Evolutionary conservation across 2,797 vertebrate species (phyloP).

Genomic region (Sebastolobus altivelis): DNA sequence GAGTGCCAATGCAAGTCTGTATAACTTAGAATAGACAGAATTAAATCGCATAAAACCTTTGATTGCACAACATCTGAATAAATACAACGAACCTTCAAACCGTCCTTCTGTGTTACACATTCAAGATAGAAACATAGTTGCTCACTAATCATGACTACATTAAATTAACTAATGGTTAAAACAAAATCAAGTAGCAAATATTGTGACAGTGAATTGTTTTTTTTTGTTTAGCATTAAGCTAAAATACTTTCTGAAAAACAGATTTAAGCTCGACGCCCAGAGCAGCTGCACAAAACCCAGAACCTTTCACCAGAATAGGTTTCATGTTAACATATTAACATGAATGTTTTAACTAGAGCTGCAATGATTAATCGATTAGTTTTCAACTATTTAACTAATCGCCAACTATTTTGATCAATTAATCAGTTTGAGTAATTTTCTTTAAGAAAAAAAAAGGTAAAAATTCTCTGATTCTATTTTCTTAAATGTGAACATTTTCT

Average conservation of each 20-base stretch:
- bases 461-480: too few relatives aligned
- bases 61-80: constrained; percentile 23
- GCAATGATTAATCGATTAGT: too few relatives aligned
- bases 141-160: not conserved
- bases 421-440: too few relatives aligned
- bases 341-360: constrained; percentile 1
- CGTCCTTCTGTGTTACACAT: constrained; percentile 3
- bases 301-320: not conserved
- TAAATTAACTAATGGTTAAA: constrained; percentile 1
- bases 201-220: not conserved
- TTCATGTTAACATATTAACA: not conserved
- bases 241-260: not conserved
- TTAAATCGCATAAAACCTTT: not conserved
- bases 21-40: constrained; percentile 14
- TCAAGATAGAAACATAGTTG: constrained; percentile 9
- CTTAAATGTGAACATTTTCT: too few relatives aligned
- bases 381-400: too few relatives aligned
- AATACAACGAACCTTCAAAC: constrained; percentile 42
- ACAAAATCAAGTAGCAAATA: not conserved
- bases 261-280: not conserved
- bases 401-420: too few relatives aligned
- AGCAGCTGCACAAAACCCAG: constrained; percentile 6
- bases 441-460: too few relatives aligned
- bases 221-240: not conserved
- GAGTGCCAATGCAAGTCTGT: constrained; percentile 13